Percentiles rank a stretch among this genome's conserved stretches.
These are phyloP conservation scores for Littorina saxatilis DNA, from an alignment of 1,140 invertebrate genomes.

Conservation along the genomic window DNA sequence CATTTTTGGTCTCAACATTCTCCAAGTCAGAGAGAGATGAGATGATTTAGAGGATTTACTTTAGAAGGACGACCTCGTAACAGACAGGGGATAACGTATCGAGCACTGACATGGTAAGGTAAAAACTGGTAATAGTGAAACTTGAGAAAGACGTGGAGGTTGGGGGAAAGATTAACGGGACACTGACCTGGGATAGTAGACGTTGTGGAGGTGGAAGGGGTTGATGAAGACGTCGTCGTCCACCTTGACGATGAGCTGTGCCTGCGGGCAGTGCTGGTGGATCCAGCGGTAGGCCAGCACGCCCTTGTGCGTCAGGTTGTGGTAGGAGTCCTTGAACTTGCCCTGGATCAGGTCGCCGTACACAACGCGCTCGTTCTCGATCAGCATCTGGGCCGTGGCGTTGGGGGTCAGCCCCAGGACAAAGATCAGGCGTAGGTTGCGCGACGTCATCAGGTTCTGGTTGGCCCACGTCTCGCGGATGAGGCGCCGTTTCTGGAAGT, in stretches of 20 bases:
- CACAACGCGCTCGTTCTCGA: slow-evolving; percentile 54
- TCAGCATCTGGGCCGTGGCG: slow-evolving; percentile 39
- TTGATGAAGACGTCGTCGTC: slow-evolving; percentile 93
- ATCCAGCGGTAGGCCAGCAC: slow-evolving; percentile 91
- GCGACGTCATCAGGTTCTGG: slow-evolving; percentile 40
- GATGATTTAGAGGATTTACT: too few species aligned
- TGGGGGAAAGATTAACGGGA: too few species aligned
- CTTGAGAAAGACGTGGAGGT: slow-evolving; percentile 12
- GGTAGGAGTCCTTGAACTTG: slow-evolving; percentile 68
- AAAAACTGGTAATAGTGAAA: too few species aligned
- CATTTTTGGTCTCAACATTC: too few species aligned
- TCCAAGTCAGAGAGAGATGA: too few species aligned
- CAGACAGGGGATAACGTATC: too few species aligned
- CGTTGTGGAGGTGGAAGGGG: slow-evolving; percentile 76
- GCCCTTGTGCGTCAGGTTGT: slow-evolving; percentile 69
- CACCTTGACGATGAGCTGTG: slow-evolving; percentile 87
- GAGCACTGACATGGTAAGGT: too few species aligned
- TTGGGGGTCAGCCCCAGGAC: slow-evolving; percentile 81
- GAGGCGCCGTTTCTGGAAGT: slow-evolving; percentile 55
- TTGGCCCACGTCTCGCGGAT: slow-evolving; percentile 72
- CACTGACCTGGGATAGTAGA: slow-evolving; percentile 26
- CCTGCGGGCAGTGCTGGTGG: slow-evolving; percentile 79
- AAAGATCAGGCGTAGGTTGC: slow-evolving; percentile 78
- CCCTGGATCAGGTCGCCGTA: slow-evolving; percentile 70
- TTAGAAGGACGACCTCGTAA: too few species aligned